These are phyloP conservation scores for Taenioides sp. DNA, from an alignment of 2,797 vertebrate genomes.

Conservation along the genomic window DNA sequence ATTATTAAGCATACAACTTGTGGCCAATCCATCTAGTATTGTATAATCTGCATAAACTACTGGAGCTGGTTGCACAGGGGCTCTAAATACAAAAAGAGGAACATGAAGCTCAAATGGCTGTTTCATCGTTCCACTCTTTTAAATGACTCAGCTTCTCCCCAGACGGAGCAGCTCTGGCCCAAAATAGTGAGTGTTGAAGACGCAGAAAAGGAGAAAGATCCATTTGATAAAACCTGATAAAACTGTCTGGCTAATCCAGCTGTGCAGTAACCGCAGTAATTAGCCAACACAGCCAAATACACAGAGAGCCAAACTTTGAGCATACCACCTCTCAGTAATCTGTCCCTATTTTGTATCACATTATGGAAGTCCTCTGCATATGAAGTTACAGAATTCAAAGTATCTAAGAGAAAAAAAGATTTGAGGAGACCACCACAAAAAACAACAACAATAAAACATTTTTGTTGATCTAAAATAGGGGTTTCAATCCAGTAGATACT, in stretches of 20 bases:
- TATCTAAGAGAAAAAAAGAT: background rate
- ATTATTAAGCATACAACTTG: background rate
- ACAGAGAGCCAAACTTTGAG: slow-evolving; percentile 56
- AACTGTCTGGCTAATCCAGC: slow-evolving; percentile 89
- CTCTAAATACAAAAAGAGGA: slow-evolving; percentile 59
- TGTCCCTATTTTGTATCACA: slow-evolving; percentile 50
- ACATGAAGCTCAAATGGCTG: slow-evolving; percentile 41
- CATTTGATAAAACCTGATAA: slow-evolving; percentile 89
- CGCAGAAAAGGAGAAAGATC: slow-evolving; percentile 85
- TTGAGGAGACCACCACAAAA: no score
- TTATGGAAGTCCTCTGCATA: slow-evolving; percentile 48
- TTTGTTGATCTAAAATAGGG: background rate
- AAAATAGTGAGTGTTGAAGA: slow-evolving; percentile 79
- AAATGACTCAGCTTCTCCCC: slow-evolving; percentile 66
- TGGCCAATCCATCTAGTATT: background rate
- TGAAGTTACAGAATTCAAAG: slow-evolving; percentile 16
- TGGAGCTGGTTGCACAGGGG: slow-evolving; percentile 3
- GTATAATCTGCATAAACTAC: background rate
- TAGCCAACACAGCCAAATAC: slow-evolving; percentile 85
- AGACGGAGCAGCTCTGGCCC: slow-evolving; percentile 59
- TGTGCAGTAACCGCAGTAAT: slow-evolving; percentile 98
- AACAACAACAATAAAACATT: background rate
- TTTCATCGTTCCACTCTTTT: slow-evolving; percentile 70
- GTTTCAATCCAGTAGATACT: background rate
- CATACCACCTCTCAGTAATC: slow-evolving; percentile 58